Evolutionary conservation across 2,113 vertebrate species (phyloP).

Genomic region (Setophaga petechia): DNA sequence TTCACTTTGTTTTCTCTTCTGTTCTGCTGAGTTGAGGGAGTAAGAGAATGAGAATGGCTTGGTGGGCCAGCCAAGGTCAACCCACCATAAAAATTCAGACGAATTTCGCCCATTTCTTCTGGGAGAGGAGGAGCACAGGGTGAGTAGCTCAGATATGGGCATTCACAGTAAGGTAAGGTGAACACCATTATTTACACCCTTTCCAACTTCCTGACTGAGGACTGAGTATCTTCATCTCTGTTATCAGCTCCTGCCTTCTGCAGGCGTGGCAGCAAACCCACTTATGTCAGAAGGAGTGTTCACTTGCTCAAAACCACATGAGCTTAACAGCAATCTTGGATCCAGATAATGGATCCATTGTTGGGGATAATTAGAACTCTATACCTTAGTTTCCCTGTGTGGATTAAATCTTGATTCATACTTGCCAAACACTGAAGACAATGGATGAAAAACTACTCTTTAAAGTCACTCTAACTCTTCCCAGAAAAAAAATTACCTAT

Average conservation of each 20-base stretch:
- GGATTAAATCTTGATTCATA: not conserved
- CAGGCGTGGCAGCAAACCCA: not conserved
- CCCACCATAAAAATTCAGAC: not conserved
- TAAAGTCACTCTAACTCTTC: not conserved
- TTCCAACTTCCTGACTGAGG: not conserved
- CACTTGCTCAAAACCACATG: not conserved
- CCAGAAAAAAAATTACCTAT: not conserved
- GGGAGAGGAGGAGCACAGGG: not conserved
- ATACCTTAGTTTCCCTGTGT: not conserved
- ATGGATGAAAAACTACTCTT: not conserved
- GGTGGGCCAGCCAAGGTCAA: not conserved
- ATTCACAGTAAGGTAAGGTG: not conserved
- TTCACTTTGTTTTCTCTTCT: not conserved
- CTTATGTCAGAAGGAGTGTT: not conserved
- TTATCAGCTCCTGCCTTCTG: not conserved
- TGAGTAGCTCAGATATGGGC: not conserved
- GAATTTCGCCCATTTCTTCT: fast-evolving
- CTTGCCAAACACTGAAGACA: not conserved
- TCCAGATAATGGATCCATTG: not conserved
- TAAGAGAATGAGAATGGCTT: not conserved
- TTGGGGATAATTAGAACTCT: not conserved
- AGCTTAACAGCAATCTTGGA: not conserved
- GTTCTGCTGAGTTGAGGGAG: not conserved
- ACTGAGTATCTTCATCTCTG: not conserved
- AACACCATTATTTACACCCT: not conserved